Conservation (phyloP, 2,888 invertebrate species). For the Sinelater perroti region DNA sequence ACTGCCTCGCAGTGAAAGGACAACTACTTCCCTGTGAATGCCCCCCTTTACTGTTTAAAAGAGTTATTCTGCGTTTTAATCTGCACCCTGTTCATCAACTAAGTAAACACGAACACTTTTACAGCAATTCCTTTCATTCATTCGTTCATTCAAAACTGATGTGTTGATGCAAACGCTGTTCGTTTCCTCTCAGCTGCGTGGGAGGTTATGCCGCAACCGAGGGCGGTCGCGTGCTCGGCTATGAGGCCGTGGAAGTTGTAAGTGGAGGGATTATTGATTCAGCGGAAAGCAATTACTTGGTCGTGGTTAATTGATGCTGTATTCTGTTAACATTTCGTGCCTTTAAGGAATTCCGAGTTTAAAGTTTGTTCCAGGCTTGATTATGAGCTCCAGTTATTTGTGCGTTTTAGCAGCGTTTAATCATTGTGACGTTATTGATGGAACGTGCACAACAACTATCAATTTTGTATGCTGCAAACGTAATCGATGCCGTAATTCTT, state of each 20-base stretch:
- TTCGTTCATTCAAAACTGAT: conserved; percentile 33
- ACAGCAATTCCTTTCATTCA: conserved; percentile 41
- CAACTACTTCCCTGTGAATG: too few species aligned
- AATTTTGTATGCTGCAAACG: too few species aligned
- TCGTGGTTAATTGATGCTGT: conserved; percentile 44
- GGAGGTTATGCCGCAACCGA: conserved; percentile 5
- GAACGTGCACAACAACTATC: too few species aligned
- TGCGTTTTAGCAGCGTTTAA: conserved; percentile 16
- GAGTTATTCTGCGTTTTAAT: conserved; percentile 46
- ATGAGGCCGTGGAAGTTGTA: conserved; percentile 24
- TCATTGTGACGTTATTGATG: conserved; percentile 16
- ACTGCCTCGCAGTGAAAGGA: too few species aligned
- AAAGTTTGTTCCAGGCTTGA: conserved; percentile 25
- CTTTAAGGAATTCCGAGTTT: conserved; percentile 30
- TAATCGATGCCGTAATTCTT: too few species aligned
- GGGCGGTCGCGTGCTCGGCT: neutral
- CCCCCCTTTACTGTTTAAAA: conserved; percentile 42
- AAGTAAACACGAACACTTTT: conserved; percentile 48
- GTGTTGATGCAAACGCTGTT: conserved; percentile 33
- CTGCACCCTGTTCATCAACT: conserved; percentile 48
- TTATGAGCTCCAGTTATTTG: conserved; percentile 19
- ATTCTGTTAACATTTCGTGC: conserved; percentile 34
- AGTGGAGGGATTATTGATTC: conserved; percentile 37
- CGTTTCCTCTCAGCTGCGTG: conserved; percentile 24
- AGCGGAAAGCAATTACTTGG: conserved; percentile 42